phyloP scores from a whole-genome alignment of 2,113 vertebrate genomes.

The Leucopternis melanops region DNA sequence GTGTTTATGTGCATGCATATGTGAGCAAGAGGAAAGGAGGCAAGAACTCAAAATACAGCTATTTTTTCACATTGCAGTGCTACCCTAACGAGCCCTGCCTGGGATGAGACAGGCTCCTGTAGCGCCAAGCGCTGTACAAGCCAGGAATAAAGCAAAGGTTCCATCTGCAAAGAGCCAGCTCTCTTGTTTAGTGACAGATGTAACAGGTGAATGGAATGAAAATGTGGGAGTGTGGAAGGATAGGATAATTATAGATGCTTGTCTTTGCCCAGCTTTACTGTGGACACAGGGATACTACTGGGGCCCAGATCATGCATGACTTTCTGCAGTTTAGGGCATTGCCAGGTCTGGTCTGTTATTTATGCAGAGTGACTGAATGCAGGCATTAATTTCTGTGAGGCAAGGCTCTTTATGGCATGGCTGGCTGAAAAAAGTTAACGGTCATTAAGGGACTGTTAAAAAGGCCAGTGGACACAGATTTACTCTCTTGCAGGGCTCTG shows the following conservation, averaged over 20 bases:
- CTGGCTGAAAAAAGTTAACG: conserved; percentile 69
- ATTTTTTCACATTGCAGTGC: background rate
- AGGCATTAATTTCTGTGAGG: background rate
- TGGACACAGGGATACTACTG: background rate
- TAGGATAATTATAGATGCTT: background rate
- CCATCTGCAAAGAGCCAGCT: background rate
- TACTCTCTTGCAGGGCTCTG: conserved; percentile 27
- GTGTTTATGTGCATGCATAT: background rate
- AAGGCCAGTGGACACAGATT: conserved; percentile 57
- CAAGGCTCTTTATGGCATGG: conserved; percentile 9
- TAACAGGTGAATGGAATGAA: background rate
- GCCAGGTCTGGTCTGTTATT: background rate
- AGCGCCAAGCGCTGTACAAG: background rate
- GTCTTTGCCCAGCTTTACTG: background rate
- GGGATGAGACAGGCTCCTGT: background rate
- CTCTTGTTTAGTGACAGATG: background rate
- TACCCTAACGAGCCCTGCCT: background rate
- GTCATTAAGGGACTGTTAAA: conserved; percentile 65
- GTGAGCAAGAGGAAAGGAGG: background rate
- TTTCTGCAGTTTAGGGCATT: background rate
- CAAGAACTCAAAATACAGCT: background rate
- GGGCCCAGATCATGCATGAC: rapidly evolving
- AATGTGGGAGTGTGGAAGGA: background rate
- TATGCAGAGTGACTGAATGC: background rate
- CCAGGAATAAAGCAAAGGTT: background rate